A percentile compares a stretch with the other conserved stretches of the same genome.
These are phyloP conservation scores for Entomyzon cyanotis DNA, from an alignment of 2,113 vertebrate species.

Conservation along the genomic window DNA sequence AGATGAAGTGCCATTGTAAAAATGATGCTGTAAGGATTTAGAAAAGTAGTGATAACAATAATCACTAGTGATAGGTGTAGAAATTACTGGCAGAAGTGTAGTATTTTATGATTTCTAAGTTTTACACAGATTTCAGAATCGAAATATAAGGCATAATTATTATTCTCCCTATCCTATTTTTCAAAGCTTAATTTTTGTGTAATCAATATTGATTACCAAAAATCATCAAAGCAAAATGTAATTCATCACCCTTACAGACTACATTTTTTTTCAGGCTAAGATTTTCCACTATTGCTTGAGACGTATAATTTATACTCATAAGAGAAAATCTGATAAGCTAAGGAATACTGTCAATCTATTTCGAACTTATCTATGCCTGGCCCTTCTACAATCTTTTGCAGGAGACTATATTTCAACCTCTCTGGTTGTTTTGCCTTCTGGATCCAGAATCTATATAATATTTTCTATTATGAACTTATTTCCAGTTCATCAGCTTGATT, in stretches of 20 bases:
- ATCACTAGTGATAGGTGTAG: background rate
- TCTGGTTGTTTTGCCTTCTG: background rate
- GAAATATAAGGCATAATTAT: background rate
- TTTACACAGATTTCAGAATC: background rate
- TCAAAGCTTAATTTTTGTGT: background rate
- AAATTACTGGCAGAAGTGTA: background rate
- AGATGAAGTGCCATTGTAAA: background rate
- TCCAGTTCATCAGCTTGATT: conserved; percentile 60
- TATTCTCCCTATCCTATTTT: background rate
- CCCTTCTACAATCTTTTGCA: background rate
- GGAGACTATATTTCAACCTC: conserved; percentile 34
- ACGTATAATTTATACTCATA: conserved; percentile 43
- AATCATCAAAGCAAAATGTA: background rate
- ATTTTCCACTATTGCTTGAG: background rate
- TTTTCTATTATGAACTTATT: conserved; percentile 58
- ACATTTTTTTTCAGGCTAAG: conserved; percentile 1
- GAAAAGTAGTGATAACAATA: background rate
- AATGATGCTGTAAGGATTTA: background rate
- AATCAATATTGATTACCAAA: background rate
- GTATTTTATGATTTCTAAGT: background rate
- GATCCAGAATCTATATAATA: background rate
- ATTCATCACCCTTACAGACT: background rate
- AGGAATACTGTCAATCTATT: conserved; percentile 59
- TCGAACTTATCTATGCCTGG: conserved; percentile 24
- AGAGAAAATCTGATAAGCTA: conserved; percentile 32